phyloP scores from a whole-genome alignment of 1,140 invertebrate genomes.

The Zaprionus lachaisei region DNA sequence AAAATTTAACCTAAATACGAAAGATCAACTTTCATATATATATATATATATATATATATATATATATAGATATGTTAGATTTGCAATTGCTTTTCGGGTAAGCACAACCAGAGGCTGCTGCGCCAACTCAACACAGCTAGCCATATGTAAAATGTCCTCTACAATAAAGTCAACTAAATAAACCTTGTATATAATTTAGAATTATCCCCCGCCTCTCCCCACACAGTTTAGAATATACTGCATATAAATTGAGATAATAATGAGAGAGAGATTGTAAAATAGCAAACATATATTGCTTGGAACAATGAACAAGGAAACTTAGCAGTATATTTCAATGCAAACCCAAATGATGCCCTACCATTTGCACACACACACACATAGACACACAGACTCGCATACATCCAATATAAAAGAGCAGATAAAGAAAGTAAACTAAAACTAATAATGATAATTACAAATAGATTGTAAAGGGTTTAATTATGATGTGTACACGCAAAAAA shows the following conservation, averaged over 20 bases:
- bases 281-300: constrained; percentile 1
- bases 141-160: constrained; percentile 48
- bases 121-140: constrained; percentile 42
- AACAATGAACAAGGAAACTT: constrained; percentile 11
- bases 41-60: background rate
- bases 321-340: constrained; percentile 46
- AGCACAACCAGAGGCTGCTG: constrained; percentile 8
- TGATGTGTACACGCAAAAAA: constrained; percentile 33
- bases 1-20: background rate
- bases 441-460: constrained; percentile 76
- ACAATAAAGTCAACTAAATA: constrained; percentile 29
- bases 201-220: constrained; percentile 28
- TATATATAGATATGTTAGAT: background rate
- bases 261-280: constrained; percentile 31
- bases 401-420: constrained; percentile 22
- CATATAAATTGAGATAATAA: background rate
- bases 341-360: constrained; percentile 55
- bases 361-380: constrained; percentile 32
- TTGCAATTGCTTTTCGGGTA: constrained; percentile 30
- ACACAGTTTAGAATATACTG: constrained; percentile 14
- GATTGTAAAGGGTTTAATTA: constrained; percentile 61
- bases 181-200: constrained; percentile 80
- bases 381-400: constrained; percentile 35
- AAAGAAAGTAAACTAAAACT: constrained; percentile 34
- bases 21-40: background rate